Evolutionary conservation across 37 sponge, comb jelly and placozoan genomes (phyloP).

Genomic region (Sycon ciliatum): DNA sequence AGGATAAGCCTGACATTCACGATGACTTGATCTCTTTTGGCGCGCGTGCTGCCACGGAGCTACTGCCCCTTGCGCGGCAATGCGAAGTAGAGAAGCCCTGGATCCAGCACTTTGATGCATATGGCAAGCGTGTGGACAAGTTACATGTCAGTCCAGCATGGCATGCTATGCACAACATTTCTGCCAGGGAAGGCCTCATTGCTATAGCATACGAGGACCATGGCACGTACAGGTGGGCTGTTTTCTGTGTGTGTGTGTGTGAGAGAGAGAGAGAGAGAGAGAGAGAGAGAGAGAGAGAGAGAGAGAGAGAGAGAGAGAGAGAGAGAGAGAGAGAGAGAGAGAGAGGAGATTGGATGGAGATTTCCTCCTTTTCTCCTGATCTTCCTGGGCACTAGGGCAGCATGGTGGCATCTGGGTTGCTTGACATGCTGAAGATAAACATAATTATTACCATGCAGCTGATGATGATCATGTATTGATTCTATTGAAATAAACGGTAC

Average conservation of each 20-base stretch:
- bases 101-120: constrained; percentile 56
- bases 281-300: too few species aligned
- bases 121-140: constrained; percentile 72
- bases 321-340: too few species aligned
- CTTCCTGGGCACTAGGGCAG: too few species aligned
- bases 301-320: too few species aligned
- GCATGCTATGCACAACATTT: constrained; percentile 59
- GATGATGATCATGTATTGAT: too few species aligned
- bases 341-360: too few species aligned
- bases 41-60: constrained; percentile 42
- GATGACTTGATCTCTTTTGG: constrained; percentile 66
- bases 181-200: constrained; percentile 81
- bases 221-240: constrained; percentile 29
- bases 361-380: too few species aligned
- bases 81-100: constrained; percentile 64
- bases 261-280: too few species aligned
- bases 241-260: constrained; percentile 12
- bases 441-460: too few species aligned
- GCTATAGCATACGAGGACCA: constrained; percentile 62
- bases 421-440: too few species aligned
- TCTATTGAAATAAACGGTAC: too few species aligned
- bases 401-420: too few species aligned
- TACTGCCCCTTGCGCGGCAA: constrained; percentile 55
- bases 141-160: constrained; percentile 62
- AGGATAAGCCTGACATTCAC: neutral